These are phyloP conservation scores for Caenorhabditis briggsae DNA, from an alignment of 1,140 invertebrate species.

Conservation along the genomic window DNA sequence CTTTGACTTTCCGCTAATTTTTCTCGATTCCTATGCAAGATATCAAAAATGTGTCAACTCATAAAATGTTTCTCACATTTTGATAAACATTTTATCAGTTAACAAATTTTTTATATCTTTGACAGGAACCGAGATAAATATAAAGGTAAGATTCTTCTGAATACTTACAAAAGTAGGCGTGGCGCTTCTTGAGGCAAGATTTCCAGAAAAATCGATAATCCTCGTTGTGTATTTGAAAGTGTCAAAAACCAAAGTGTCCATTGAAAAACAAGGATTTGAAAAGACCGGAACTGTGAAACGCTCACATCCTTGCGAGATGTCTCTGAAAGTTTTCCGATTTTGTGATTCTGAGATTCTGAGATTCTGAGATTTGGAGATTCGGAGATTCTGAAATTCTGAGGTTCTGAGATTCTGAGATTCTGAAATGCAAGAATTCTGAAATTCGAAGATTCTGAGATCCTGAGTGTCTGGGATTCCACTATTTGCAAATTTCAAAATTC, in stretches of 20 bases:
- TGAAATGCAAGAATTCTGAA: background rate
- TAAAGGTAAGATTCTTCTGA: background rate
- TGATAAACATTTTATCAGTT: no score
- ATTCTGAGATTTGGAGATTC: background rate
- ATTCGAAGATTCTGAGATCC: background rate
- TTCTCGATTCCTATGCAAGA: no score
- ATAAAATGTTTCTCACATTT: no score
- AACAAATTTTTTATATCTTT: no score
- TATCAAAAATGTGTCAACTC: no score
- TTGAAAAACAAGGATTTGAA: constrained; percentile 32
- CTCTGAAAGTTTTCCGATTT: constrained; percentile 53
- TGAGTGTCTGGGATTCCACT: background rate
- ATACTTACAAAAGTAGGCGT: constrained; percentile 24
- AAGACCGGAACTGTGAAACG: constrained; percentile 58
- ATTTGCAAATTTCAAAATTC: no score
- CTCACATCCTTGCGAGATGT: constrained; percentile 60
- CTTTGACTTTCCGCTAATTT: background rate
- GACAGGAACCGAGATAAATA: no score
- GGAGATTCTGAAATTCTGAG: background rate
- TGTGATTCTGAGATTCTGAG: background rate
- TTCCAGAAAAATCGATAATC: constrained; percentile 43
- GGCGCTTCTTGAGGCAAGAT: constrained; percentile 34
- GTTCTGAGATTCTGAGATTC: background rate
- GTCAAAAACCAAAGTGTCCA: constrained; percentile 37
- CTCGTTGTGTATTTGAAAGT: constrained; percentile 53